Evolutionary conservation across 2,888 invertebrate species (phyloP), one percentile per base, ranked within the genome.

Genomic region (Steromphala cineraria): DNA sequence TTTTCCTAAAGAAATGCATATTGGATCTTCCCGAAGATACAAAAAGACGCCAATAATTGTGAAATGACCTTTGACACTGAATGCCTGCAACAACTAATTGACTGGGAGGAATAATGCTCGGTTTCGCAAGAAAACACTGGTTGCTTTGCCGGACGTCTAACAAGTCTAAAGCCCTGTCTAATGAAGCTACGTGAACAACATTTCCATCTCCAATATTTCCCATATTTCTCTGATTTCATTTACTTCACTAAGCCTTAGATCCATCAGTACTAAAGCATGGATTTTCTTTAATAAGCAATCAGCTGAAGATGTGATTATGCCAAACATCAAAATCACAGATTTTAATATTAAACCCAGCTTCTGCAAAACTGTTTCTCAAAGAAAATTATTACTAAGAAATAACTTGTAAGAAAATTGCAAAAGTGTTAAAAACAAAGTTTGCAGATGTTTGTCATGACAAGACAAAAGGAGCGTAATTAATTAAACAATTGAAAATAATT

Each of bases 1-100:
- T 71, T 31, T 71, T n/a, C 71, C n/a, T 8, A 19, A 31, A 40
- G 56, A 19, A 31, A 71, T 71, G 71, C 71, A 31, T 71, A 13
- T 62, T 24, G 21, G 17, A 62, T 15, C 24, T 13, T 28, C 24
- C 62, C 28, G 15, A 62, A 62, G 62, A 62, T n/a, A 62, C 28
- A 24, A 28, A 62, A 62, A 28, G 28, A 24, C 28, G 71, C 36
- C 71, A 36, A 71, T 71, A 71, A 71, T 71, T 71, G 71, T 71
- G 71, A 28, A 71, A 71, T 71, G 71, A 71, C 71, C 71, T 40
- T 19, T 71, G 71, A 71, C 71, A 31, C 19, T 13, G 17, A 17
- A 71, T 71, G 36, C 40, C 31, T 71, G 71, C 71, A 31, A 71
- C 36, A 36, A 71, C 71, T 71, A 71, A 71, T 36, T 71, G 71